phyloP scores from a whole-genome alignment of 2,113 vertebrate species.

The Ariopsis seemanni region DNA sequence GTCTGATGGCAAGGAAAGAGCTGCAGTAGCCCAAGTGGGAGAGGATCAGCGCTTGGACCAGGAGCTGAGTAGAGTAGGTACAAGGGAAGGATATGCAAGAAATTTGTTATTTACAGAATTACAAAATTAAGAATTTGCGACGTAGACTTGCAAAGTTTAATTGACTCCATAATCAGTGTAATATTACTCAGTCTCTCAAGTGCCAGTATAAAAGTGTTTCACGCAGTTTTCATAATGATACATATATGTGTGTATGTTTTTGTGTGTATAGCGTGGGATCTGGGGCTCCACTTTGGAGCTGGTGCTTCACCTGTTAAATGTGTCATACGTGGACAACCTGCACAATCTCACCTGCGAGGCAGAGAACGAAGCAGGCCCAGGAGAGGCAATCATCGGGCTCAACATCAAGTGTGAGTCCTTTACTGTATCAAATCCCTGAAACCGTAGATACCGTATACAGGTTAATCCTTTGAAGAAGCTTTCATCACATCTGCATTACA shows the following conservation, averaged over 20 bases:
- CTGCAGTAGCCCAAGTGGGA: no score
- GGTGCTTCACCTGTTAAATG: conserved; percentile 66
- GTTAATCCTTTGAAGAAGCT: no score
- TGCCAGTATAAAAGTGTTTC: background rate
- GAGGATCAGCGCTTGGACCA: no score
- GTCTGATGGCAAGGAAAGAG: no score
- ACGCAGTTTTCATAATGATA: background rate
- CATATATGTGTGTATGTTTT: conserved; percentile 29
- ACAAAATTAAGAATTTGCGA: background rate
- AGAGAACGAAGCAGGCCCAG: conserved; percentile 75
- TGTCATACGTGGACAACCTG: conserved; percentile 73
- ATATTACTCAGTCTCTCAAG: background rate
- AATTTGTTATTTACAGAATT: background rate
- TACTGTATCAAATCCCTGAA: background rate
- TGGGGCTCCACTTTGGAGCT: conserved; percentile 62
- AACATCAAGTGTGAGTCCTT: conserved; percentile 78
- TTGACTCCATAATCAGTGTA: background rate
- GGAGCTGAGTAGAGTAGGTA: no score
- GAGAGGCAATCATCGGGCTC: conserved; percentile 69
- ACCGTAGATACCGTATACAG: no score
- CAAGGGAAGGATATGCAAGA: background rate
- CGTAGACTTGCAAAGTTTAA: background rate
- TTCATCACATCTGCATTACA: no score
- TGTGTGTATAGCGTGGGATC: conserved; percentile 58
- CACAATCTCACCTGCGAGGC: conserved; percentile 77